Evolutionary conservation across 2,888 invertebrate genomes (phyloP).

Genomic region (Oithona nana): DNA sequence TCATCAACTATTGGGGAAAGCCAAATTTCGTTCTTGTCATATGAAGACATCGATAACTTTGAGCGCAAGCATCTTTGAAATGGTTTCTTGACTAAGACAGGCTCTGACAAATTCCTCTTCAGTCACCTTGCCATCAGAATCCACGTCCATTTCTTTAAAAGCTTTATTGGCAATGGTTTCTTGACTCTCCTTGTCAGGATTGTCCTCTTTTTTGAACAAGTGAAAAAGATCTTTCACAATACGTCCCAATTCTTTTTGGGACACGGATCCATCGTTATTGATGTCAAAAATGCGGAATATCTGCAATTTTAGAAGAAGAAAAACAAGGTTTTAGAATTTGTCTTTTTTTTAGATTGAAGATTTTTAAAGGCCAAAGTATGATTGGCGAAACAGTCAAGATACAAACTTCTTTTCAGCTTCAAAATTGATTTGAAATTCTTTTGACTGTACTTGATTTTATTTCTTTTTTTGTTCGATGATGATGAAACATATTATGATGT

Average conservation of each 20-base stretch:
- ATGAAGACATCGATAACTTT: conserved; percentile 8
- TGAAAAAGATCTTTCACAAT: conserved; percentile 14
- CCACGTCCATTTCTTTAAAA: conserved; percentile 10
- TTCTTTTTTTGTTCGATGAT: no score
- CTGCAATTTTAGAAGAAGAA: not conserved
- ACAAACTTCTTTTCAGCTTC: no score
- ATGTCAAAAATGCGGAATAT: conserved; percentile 13
- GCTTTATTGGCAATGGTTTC: not conserved
- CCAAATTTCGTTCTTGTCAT: not conserved
- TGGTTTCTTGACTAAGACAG: not conserved
- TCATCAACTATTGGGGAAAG: no score
- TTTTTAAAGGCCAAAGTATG: no score
- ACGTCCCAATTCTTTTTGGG: not conserved
- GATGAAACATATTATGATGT: no score
- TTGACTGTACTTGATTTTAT: no score
- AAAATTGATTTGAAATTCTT: no score
- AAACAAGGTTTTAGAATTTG: not conserved
- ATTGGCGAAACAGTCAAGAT: no score
- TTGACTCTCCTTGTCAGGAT: not conserved
- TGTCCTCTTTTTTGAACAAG: not conserved
- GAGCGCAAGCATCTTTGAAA: conserved; percentile 1
- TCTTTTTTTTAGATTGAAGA: not conserved
- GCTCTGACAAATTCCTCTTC: conserved; percentile 12
- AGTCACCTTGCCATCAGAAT: conserved; percentile 7
- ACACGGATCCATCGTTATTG: conserved; percentile 8